Percentiles rank a stretch among this genome's conserved stretches.
Conservation (phyloP, 2,888 invertebrate genomes). For the Neocrepidodera transversa region DNA sequence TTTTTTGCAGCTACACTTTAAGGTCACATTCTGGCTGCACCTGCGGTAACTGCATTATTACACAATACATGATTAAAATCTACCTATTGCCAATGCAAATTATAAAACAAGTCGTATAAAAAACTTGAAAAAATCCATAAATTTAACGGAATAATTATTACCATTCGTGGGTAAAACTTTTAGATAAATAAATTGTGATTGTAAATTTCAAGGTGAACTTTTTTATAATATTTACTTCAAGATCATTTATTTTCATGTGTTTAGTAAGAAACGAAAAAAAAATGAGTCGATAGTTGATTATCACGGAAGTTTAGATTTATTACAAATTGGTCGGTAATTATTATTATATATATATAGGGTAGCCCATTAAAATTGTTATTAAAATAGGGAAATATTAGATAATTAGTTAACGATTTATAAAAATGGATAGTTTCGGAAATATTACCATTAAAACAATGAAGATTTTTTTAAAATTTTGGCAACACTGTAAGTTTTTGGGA, state of each 20-base stretch:
- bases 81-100: slow-evolving; percentile 26
- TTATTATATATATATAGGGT: too few species aligned
- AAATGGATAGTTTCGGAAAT: too few species aligned
- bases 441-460: too few species aligned
- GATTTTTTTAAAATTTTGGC: too few species aligned
- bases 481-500: too few species aligned
- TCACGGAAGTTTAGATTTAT: slow-evolving; percentile 7
- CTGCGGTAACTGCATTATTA: slow-evolving; percentile 19
- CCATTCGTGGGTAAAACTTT: slow-evolving; percentile 31
- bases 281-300: slow-evolving; percentile 15
- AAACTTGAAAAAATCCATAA: slow-evolving; percentile 30
- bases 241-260: slow-evolving; percentile 21
- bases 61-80: slow-evolving; percentile 24
- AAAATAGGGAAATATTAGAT: too few species aligned
- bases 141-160: slow-evolving; percentile 32
- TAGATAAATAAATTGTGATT: slow-evolving; percentile 36
- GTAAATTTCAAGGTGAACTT: slow-evolving; percentile 31
- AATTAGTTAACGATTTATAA: too few species aligned
- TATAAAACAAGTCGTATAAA: slow-evolving; percentile 26
- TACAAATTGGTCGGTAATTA: too few species aligned
- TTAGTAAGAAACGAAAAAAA: slow-evolving; percentile 17
- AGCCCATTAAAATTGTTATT: too few species aligned
- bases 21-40: slow-evolving; percentile 14
- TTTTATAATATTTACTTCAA: slow-evolving; percentile 18
- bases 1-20: too few species aligned